Conservation (phyloP, 1,140 invertebrate genomes). For the Philaenus spumarius region DNA sequence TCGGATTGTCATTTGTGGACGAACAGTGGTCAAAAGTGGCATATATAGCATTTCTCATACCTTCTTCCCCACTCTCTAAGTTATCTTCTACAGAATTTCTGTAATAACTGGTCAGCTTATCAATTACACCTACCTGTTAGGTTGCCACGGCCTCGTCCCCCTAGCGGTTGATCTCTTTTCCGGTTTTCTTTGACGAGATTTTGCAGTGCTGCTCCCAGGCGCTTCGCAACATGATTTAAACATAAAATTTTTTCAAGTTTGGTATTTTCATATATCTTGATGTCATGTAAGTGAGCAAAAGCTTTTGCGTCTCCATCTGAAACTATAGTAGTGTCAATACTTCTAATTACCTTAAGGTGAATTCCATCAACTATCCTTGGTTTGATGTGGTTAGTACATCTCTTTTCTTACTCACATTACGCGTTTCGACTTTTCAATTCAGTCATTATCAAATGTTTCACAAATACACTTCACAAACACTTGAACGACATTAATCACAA, state of each 20-base stretch:
- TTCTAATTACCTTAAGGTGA: too few relatives aligned
- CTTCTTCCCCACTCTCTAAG: background rate
- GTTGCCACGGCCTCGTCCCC: background rate
- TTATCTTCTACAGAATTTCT: background rate
- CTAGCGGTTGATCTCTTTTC: background rate
- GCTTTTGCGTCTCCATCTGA: constrained; percentile 18
- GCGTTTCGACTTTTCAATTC: too few relatives aligned
- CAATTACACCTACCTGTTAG: background rate
- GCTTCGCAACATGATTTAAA: constrained; percentile 1
- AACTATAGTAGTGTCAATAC: constrained; percentile 5
- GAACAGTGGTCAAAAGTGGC: background rate
- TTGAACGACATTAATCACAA: too few relatives aligned
- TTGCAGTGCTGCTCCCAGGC: background rate
- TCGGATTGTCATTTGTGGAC: too few relatives aligned
- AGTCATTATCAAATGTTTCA: too few relatives aligned
- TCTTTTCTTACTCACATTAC: too few relatives aligned
- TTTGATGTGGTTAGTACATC: too few relatives aligned
- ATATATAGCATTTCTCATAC: background rate
- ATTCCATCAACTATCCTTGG: too few relatives aligned
- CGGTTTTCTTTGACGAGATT: background rate
- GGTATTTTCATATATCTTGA: background rate
- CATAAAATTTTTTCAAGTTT: constrained; percentile 3
- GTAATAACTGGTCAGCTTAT: constrained; percentile 1
- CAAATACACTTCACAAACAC: too few relatives aligned
- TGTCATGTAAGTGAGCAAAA: constrained; percentile 1